Base-by-base conservation (phyloP, 2,113 vertebrate species). In the Hystrix cristata region DNA sequence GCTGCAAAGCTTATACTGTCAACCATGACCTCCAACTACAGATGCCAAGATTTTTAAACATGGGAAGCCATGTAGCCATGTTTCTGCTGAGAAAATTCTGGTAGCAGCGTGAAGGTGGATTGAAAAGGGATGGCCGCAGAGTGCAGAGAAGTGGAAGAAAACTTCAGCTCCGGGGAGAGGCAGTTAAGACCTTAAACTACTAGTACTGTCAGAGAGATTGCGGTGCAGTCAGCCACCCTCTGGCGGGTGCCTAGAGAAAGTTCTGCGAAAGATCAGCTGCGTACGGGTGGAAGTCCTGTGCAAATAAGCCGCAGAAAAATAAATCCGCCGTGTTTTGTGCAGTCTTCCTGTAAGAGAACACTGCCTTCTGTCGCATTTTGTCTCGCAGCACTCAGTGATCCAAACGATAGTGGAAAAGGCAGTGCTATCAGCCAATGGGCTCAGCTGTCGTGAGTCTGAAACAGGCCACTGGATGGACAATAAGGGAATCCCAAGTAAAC, bases 341-440 rank as follows among this genome's bases (percentile, higher is more conserved):
- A 78, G 59, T 94, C 55, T 76, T 84, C n/a, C 38, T 91, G 16
- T 31, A 83, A 27, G 57, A 95, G 53, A 96, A 91, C 72, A 93
- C 48, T 87, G 84, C 23, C 86, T 64, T 91, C 83, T 96, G 48
- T 96, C 93, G 84, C 83, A 78, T 86, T 93, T 59, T 69, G 67
- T 87, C 59, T 90, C 0, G 0, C 69, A 85, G 31, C 34, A 93
- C 34, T 90, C 64, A 27, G 1, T 5, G 31, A 43, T 34, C 81
- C 84, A 82, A 31, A 84, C 0, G 4, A 69, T 29, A 53, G 29
- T 57, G 69, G 43, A 38, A 62, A 82, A 69, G 90, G 27, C 76
- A 11, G 15, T 34, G 3, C 46, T 15, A 43, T 62, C 21, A 7
- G 46, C 60, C 27, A 87, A 43, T 14, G 25, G 29, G 11, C 43